Base-by-base conservation (phyloP, 92 coral and sea anemone species). In the Phenganax stokvisi region DNA sequence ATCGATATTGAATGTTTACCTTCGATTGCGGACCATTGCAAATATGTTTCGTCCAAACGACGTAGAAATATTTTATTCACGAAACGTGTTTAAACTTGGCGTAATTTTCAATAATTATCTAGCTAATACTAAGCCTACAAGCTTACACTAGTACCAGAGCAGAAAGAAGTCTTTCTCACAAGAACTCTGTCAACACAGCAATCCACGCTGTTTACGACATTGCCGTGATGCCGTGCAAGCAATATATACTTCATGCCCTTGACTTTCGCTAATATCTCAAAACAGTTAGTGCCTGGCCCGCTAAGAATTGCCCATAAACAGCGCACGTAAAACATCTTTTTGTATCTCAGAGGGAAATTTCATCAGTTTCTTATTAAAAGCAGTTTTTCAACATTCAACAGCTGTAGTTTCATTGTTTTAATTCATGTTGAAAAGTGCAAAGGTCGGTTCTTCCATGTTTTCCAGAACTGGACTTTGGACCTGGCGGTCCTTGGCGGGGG, bases 401-500 rank as follows among this genome's bases (percentile, higher is more conserved):
- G 73, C 73, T 68, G 73, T 9, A 68, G 47, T 68, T 20, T 53
- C 15, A 15, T 20, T 63, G 72, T 52, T 37, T 78, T 68, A 47
- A 47, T 13, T 52, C 28, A 37, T 20, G 7, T 8, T 0, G 15
- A 37, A 54, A 73, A 73, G 83, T 51, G 83, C 83, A 79, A 79
- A 79, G 83, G 83, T 79, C 83, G 74, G 15, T 79, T 64, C 5
- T 37, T 5, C 47, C 47, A 37, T 37, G 47, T 37, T 5, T 13
- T 8, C 30, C 16, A 75, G 52, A 78, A 9, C 3, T 51, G 83
- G 73, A 79, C 83, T 79, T 64, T 79, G 83, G 11, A 63, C 83
- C 74, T 37, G 47, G 47, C 47, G 47, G 47, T 1, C 47, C 47
- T 20, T 51, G 53, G 83, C 74, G 83, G 83, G 83, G 83, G 15